Percentiles rank a stretch among this genome's conserved stretches.
phyloP scores from a whole-genome alignment of 2,113 vertebrate genomes.

The Macquaria australasica region DNA sequence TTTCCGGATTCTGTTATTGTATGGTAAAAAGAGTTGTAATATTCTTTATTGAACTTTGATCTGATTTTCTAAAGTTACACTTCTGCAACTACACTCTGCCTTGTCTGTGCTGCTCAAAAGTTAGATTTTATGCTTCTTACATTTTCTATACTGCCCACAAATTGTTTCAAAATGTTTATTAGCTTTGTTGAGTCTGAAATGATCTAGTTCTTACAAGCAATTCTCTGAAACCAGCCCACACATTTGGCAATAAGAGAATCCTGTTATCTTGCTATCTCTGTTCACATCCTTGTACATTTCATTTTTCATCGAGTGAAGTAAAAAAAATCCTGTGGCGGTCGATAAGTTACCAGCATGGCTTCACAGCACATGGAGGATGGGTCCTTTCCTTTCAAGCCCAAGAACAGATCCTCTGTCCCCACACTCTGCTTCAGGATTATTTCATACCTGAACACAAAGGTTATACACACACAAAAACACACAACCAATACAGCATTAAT shows the following conservation, averaged over 20 bases:
- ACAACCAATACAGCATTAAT: neutral
- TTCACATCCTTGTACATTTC: neutral
- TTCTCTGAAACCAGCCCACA: neutral
- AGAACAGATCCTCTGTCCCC: slow-evolving; percentile 92
- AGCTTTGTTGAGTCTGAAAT: neutral
- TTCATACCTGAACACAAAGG: slow-evolving; percentile 86
- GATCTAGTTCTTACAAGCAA: neutral
- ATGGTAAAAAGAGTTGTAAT: neutral
- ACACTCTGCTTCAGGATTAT: slow-evolving; percentile 92
- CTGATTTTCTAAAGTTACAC: neutral
- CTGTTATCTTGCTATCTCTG: neutral
- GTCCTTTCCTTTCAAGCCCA: slow-evolving; percentile 91
- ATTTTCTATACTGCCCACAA: neutral
- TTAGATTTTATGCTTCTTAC: neutral
- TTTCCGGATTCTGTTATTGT: neutral
- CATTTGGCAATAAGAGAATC: neutral
- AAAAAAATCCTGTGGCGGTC: neutral
- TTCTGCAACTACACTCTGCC: neutral
- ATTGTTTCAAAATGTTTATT: neutral
- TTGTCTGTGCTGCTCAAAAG: neutral
- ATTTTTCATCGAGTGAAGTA: neutral
- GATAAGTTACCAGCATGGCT: slow-evolving; percentile 88
- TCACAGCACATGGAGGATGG: slow-evolving; percentile 94
- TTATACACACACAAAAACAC: neutral
- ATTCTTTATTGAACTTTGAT: neutral